Conservation (phyloP, 2,113 vertebrate genomes). For the Ceyx cyanopectus region DNA sequence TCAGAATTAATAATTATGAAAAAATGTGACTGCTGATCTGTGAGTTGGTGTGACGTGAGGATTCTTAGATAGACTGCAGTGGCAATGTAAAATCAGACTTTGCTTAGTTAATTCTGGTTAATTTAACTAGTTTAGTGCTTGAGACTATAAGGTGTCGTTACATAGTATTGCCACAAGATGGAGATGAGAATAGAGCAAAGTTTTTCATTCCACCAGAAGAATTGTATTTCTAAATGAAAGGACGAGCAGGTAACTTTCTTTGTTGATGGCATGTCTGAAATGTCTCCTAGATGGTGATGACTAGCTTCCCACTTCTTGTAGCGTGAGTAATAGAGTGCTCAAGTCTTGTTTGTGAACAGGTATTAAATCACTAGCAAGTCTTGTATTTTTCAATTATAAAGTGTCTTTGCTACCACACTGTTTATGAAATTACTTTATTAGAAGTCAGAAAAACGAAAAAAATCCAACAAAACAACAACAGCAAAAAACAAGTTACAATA, state of each 20-base stretch:
- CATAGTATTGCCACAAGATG: slow-evolving; percentile 2
- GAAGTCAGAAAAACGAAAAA: neutral
- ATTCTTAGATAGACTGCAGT: neutral
- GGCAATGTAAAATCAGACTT: neutral
- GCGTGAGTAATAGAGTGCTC: neutral
- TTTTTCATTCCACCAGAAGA: rapidly evolving
- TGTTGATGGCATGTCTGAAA: neutral
- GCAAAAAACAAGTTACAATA: neutral
- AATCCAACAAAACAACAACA: too few species aligned
- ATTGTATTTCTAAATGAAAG: neutral
- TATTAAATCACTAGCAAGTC: neutral
- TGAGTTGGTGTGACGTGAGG: rapidly evolving
- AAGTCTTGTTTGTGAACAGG: neutral
- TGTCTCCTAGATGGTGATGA: neutral
- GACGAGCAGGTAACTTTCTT: neutral
- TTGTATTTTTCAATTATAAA: neutral
- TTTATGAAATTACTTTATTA: neutral
- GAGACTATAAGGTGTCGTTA: neutral
- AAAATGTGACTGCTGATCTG: neutral
- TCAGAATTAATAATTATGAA: neutral
- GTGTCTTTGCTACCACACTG: neutral
- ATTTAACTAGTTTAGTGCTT: neutral
- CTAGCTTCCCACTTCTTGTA: neutral
- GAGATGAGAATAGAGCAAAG: neutral
- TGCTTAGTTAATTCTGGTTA: neutral